Base-by-base conservation (phyloP, 1,140 invertebrate genomes). In the Cotesia chilonis region DNA sequence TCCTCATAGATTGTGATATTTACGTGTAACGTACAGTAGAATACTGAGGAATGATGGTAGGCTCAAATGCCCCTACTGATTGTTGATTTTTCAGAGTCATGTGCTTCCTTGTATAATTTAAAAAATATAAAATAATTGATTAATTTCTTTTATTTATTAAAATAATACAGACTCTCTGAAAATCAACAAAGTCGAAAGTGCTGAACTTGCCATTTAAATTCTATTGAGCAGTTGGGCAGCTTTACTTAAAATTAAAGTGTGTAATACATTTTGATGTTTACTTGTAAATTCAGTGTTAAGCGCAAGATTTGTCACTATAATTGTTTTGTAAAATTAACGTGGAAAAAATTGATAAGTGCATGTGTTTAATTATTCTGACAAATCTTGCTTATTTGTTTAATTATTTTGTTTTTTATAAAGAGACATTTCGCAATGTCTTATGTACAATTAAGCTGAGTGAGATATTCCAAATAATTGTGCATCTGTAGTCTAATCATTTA, bases 1-100 rank as follows among this genome's bases (percentile, higher is more conserved):
- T 82, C 79, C 82, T 83, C 77, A 79, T 84, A 81, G 80, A 83
- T 83, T 84, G 82, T 84, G 82, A 84, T 84, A 84, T 82, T 83
- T 83, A 80, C 61, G 76, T 63, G 72, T 74, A 74, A 78, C 79
- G 77, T 28, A 28, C 28, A 77, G 57, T 77, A 70, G 55, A 28
- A 70, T 73, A 73, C 74, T 61, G 65, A 72, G 75, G 75, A 72
- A 72, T 68, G 70, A 70, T 68, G 70, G 67, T 41, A 60, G 9
- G 38, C 57, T 63, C 20, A 54, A 17, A 47, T 37, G 12, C 71
- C 66, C 65, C 65, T 37, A 20, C 35, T 47, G 55, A 70, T 71
- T 64, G 14, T 20, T 7, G 5, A 66, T 52, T 12, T 38, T 38
- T 55, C 54, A 5, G 9, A 37, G 17, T 59, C 28, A 59, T 35